Evolutionary conservation across 2,797 vertebrate genomes (phyloP).

Genomic region (Chloroceryle inda): DNA sequence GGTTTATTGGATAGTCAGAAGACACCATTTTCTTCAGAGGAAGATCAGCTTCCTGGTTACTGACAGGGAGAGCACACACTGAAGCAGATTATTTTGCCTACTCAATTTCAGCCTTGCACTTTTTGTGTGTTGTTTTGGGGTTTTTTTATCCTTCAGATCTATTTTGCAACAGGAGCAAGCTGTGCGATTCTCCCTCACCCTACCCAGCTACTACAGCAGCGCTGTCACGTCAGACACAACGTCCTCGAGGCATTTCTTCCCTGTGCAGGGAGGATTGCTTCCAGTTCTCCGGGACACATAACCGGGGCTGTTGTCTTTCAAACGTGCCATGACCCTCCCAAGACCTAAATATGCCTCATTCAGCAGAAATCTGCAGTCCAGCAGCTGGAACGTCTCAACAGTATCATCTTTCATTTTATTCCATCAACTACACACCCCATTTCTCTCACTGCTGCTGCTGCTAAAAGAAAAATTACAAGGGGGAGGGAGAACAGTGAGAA

Average conservation of each 20-base stretch:
- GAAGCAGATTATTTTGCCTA: neutral
- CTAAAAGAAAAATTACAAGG: neutral
- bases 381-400: neutral
- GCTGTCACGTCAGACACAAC: rapidly evolving
- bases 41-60: neutral
- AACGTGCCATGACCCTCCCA: neutral
- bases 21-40: neutral
- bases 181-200: neutral
- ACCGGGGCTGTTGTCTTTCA: neutral
- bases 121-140: neutral
- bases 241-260: neutral
- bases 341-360: neutral
- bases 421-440: neutral
- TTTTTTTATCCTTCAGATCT: neutral
- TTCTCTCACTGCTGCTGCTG: neutral
- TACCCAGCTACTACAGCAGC: neutral
- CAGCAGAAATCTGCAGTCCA: neutral
- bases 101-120: neutral
- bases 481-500: neutral
- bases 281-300: neutral
- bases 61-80: neutral
- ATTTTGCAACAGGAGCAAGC: neutral
- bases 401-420: neutral
- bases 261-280: rapidly evolving
- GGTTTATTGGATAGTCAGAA: neutral